Base-by-base conservation (phyloP, 2,113 vertebrate species). In the Zapornia atra region DNA sequence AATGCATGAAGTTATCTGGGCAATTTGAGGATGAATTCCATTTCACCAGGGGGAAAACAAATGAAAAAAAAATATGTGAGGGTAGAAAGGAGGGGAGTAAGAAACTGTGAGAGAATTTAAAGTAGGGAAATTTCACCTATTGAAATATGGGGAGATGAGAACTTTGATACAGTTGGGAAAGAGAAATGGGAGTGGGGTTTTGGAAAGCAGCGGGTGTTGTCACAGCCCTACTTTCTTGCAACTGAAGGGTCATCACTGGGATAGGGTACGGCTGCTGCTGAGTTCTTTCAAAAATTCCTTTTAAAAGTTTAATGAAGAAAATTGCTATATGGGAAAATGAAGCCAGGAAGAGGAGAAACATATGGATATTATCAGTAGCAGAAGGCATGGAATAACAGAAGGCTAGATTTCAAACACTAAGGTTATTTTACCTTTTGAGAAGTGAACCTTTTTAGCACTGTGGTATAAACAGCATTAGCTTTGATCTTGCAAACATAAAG, bases 401-500 rank as follows among this genome's bases (percentile, higher is more conserved):
- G 12, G 28, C n/a, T 72, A 56, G 46, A 57, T 92, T 95, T 94
- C 78, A 92, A 94, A 84, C 50, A 33, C 56, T 25, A 64, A 91
- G 64, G 63, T 59, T 72, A 68, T 72, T 96, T 87, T 92, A 91
- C 77, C 22, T 95, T 89, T 88, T 3, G 10, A 81, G n/a, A 95
- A 94, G 57, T 79, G 75, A 71, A 79, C 56, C 44, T 95, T 92
- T 88, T 91, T 78, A 90, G 72, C 31, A 44, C 36, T 31, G 46
- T 82, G 54, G 7, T 95, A 68, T 81, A 73, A 82, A 69, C 56
- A 77, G 50, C 57, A 57, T 80, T 91, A 95, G 72, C 89, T 96
- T 94, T 95, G 78, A 95, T 97, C 94, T 89, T 95, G 25, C 57
- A 84, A 92, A 80, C 61, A 91, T 83, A 53, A 94, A 92, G 92